Percentiles rank a stretch among this genome's conserved stretches.
These are phyloP conservation scores for Drosophila meridiana DNA, from an alignment of 2,888 invertebrate genomes.

Conservation along the genomic window DNA sequence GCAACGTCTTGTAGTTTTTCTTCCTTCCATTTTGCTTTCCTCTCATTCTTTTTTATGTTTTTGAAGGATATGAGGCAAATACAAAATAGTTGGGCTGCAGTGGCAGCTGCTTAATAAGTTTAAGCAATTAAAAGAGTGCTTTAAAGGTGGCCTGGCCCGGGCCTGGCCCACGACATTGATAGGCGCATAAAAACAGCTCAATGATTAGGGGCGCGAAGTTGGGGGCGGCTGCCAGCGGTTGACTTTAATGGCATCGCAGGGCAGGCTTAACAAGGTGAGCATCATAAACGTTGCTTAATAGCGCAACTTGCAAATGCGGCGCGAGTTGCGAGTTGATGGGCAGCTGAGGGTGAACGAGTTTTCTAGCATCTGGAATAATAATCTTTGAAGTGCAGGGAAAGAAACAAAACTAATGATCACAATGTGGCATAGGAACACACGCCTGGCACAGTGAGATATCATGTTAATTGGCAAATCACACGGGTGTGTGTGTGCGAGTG, in stretches of 20 bases:
- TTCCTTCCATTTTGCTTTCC: constrained; percentile 6
- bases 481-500: neutral
- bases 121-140: constrained; percentile 76
- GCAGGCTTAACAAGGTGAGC: constrained; percentile 63
- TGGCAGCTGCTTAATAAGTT: constrained; percentile 79
- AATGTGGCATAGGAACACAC: neutral
- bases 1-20: constrained; percentile 39
- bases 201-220: constrained; percentile 29
- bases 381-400: constrained; percentile 3
- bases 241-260: constrained; percentile 21
- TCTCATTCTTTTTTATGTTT: constrained; percentile 32
- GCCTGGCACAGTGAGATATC: constrained; percentile 11
- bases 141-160: constrained; percentile 59
- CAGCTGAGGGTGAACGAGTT: neutral
- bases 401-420: constrained; percentile 26
- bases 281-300: constrained; percentile 44
- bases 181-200: constrained; percentile 65
- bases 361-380: neutral
- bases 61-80: constrained; percentile 70
- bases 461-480: constrained; percentile 3
- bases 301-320: constrained; percentile 34
- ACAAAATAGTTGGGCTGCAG: constrained; percentile 63
- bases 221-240: constrained; percentile 6
- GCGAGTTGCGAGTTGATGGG: constrained; percentile 8
- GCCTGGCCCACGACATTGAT: constrained; percentile 66